Conservation (phyloP, 2,113 vertebrate genomes). For the Mystacornis crossleyi region DNA sequence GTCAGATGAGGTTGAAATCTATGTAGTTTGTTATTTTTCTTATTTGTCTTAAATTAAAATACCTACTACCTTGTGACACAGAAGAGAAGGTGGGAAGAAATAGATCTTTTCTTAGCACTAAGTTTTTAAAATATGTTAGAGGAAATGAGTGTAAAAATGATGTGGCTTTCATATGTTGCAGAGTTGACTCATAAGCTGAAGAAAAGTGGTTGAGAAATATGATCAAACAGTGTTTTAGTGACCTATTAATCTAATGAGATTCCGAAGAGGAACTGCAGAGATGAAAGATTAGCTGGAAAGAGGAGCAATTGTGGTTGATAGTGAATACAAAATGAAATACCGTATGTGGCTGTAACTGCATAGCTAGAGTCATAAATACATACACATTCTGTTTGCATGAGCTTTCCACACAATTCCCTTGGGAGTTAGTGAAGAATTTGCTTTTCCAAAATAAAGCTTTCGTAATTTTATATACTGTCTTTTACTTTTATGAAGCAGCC, state of each 20-base stretch:
- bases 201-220: conserved; percentile 19
- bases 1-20: not conserved
- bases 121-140: conserved; percentile 10
- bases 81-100: not conserved
- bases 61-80: not conserved
- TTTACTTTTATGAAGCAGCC: not conserved
- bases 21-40: not conserved
- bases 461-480: not conserved
- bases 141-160: not conserved
- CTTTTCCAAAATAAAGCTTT: not conserved
- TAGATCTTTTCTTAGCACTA: conserved; percentile 29
- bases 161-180: not conserved
- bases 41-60: conserved; percentile 4
- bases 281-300: conserved; percentile 12
- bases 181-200: not conserved
- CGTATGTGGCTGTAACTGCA: not conserved
- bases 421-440: not conserved
- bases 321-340: conserved; percentile 23
- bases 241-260: conserved; percentile 45
- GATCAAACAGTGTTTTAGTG: conserved; percentile 56
- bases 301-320: conserved; percentile 2
- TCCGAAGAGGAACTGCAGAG: not conserved
- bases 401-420: not conserved
- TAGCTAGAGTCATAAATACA: conserved; percentile 1
- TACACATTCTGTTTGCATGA: not conserved